Percentiles rank a stretch among this genome's conserved stretches.
Evolutionary conservation across 2,888 invertebrate genomes (phyloP).

Genomic region (Microdon myrmicae): DNA sequence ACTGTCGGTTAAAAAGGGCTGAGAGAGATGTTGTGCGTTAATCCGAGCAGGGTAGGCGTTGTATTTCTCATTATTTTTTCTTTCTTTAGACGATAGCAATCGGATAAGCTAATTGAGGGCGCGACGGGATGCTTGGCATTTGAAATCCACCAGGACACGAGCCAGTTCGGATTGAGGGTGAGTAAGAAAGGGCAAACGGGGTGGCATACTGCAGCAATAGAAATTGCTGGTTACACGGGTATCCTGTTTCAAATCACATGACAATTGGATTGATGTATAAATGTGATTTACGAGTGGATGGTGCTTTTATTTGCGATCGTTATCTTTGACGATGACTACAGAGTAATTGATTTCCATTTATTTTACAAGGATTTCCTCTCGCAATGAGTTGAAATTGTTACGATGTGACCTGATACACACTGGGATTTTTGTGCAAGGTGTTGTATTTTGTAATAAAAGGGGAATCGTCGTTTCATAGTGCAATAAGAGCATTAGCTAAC

Average conservation of each 20-base stretch:
- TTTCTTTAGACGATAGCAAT: too few relatives aligned
- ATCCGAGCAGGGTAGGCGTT: constrained; percentile 3
- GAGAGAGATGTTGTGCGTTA: constrained; percentile 10
- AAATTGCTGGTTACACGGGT: constrained; percentile 64
- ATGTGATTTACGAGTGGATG: constrained; percentile 45
- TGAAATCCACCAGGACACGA: constrained; percentile 8
- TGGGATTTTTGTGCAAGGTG: too few relatives aligned
- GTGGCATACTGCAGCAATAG: too few relatives aligned
- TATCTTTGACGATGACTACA: constrained; percentile 40
- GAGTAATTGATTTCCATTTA: constrained; percentile 41
- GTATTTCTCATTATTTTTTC: too few relatives aligned
- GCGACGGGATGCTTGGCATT: constrained; percentile 11
- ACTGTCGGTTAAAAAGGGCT: constrained; percentile 19
- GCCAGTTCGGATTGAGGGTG: too few relatives aligned
- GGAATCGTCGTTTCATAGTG: neutral
- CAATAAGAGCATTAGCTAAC: too few relatives aligned
- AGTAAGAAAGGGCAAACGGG: constrained; percentile 31
- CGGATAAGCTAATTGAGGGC: constrained; percentile 49
- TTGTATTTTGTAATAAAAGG: neutral
- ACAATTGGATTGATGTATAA: constrained; percentile 55
- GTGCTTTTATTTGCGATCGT: constrained; percentile 38
- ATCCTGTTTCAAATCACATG: constrained; percentile 66
- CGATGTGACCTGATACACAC: too few relatives aligned
- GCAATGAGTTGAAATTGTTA: too few relatives aligned
- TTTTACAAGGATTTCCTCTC: constrained; percentile 4